A percentile compares a stretch with the other conserved stretches of the same genome.
phyloP scores from a whole-genome alignment of 2,888 invertebrate genomes.

The Litoditis marina region DNA sequence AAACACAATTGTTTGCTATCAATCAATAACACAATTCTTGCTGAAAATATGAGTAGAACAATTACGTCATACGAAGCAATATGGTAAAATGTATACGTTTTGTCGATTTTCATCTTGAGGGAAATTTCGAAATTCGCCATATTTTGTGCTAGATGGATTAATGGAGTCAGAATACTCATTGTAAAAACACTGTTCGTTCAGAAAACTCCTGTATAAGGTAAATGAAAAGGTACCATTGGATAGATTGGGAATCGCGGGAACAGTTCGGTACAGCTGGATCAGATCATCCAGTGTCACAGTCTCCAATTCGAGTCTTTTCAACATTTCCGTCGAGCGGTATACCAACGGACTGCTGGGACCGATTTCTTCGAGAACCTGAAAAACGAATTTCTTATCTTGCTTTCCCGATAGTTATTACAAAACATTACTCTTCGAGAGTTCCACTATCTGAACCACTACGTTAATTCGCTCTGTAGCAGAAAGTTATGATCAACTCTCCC shows the following conservation, averaged over 20 bases:
- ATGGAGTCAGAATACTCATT: background rate
- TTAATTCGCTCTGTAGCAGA: too few species aligned
- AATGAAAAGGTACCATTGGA: conserved; percentile 48
- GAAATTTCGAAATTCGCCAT: too few species aligned
- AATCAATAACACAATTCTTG: too few species aligned
- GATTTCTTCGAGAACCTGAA: conserved; percentile 34
- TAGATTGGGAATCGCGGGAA: conserved; percentile 52
- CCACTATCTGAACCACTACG: too few species aligned
- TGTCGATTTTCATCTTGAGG: too few species aligned
- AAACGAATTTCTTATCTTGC: background rate
- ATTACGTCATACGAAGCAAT: too few species aligned
- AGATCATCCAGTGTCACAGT: conserved; percentile 64
- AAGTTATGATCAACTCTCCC: too few species aligned
- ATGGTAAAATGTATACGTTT: background rate
- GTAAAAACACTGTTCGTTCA: background rate
- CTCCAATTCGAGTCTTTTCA: conserved; percentile 65
- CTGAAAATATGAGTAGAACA: too few species aligned
- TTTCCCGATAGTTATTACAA: background rate
- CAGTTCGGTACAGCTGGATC: conserved; percentile 61
- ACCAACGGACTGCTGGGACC: conserved; percentile 64
- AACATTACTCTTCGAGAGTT: too few species aligned
- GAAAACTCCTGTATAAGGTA: conserved; percentile 3
- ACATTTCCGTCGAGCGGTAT: conserved; percentile 64
- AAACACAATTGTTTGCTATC: too few species aligned
- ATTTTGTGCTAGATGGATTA: too few species aligned